Base-by-base conservation (phyloP, 1,140 invertebrate species). In the Hypothenemus hampei region DNA sequence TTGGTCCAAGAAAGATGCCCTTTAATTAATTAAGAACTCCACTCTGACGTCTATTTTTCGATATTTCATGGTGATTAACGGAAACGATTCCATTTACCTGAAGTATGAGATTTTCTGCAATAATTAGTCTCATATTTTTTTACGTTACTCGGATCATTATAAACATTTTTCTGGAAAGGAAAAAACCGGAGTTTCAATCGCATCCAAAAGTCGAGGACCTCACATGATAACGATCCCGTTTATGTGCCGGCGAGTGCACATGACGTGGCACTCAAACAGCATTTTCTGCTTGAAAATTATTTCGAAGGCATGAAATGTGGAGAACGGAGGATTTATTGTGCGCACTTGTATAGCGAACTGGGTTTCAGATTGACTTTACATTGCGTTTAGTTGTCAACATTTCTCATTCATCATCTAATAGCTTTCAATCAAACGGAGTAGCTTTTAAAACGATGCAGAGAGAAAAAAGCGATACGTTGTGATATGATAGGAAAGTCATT, bases 1-100 rank as follows among this genome's bases (percentile, higher is more conserved):
- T 49, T 49, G 24, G 19, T 20, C 37, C 47, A 49, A 49, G 39
- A 35, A 39, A 35, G 37, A 18, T 18, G 24, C 11, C 6, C 33
- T 49, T n/a, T 26, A 13, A 49, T 49, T 33, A 49, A 37, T 49
- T n/a, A 49, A 49, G 37, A 35, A 39, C 36, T 19, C 47, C 47
- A 49, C 47, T 49, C 39, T 49, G 19, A 39, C 33, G 33, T 39
- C 47, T 49, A 49, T 49, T 49, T 39, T 49, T 23, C 20, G 19
- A n/a, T n/a, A n/a, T 39, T 49, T 39, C 16, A 24, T 10, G 18
- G 47, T 49, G 47, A 49, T 49, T 23, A 39, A 49, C 24, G 47
- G 5, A n/a, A 35, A 16, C 15, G 31, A 31, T 10, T 43, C 11
- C n/a, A n/a, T 37, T 16, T 37, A 37, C 35, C 18, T 37, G 13